phyloP scores from a whole-genome alignment of 2,797 vertebrate genomes.

The Hipposideros larvatus region DNA sequence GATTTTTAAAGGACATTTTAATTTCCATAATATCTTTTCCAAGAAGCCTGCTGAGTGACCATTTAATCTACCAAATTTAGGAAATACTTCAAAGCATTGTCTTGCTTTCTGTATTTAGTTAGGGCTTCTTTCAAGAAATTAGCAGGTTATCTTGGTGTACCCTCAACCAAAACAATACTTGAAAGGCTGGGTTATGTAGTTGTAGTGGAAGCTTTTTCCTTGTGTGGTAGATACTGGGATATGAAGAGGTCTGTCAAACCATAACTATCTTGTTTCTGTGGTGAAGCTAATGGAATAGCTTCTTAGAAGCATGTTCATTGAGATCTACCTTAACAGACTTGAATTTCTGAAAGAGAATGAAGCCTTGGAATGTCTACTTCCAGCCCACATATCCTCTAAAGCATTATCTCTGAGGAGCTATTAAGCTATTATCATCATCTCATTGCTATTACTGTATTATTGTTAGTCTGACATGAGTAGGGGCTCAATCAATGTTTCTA shows the following conservation, averaged over 20 bases:
- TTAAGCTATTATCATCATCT: background rate
- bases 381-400: background rate
- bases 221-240: background rate
- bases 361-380: background rate
- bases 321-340: conserved; percentile 4
- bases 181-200: background rate
- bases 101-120: conserved; percentile 21
- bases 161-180: background rate
- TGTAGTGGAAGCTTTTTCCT: background rate
- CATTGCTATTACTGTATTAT: background rate
- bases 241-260: background rate
- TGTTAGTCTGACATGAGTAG: background rate
- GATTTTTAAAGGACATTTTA: conserved; percentile 77
- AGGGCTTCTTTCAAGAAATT: conserved; percentile 54
- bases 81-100: conserved; percentile 60
- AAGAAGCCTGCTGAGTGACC: conserved; percentile 46
- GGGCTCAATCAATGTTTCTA: background rate
- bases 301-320: background rate
- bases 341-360: conserved; percentile 51
- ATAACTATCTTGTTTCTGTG: background rate
- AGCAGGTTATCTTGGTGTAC: background rate
- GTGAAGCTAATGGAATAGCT: background rate
- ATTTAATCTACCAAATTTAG: conserved; percentile 58
- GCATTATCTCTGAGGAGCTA: background rate
- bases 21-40: conserved; percentile 80